Base-by-base conservation (phyloP, 2,888 invertebrate genomes). In the Erebia ligea region DNA sequence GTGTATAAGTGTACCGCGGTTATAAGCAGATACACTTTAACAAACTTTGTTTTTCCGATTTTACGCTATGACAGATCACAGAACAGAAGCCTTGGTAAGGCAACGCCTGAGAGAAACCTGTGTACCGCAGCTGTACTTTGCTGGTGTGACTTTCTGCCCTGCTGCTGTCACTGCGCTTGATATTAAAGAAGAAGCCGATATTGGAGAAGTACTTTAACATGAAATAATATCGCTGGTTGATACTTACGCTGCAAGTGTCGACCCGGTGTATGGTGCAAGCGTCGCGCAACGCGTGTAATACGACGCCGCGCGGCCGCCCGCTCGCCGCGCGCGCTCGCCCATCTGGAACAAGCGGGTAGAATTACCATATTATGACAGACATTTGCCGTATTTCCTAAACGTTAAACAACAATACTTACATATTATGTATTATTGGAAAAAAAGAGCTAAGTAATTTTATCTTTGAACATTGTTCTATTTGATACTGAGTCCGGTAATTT, bases 281-380 rank as follows among this genome's bases (percentile, higher is more conserved):
- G 84, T 81, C 84, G 82, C 81, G 84, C 83, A 82, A 84, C 85
- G 86, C 85, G 83, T 86, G 88, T 86, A 88, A 88, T 84, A 84
- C 84, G 86, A 89, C 86, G 88, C 89, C 86, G 83, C 82, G 82
- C 85, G 86, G 87, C 85, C 85, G 88, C 83, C 85, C 83, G 84
- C 82, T 84, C 86, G 85, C 85, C 86, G 86, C 84, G 86, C 86
- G 82, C 86, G 84, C 78, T 85, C 90, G 81, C 86, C 92, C 92
- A 93, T 93, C 92, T 92, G 87, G 78, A 92, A 92, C 87, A 88
- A 74, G 75, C 75, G 78, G 80, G 80, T 87, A 80, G 67, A 67
- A 82, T 91, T 90, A 90, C 86, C 79, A 11, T 59, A 40, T 78
- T 61, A 59, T 50, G 48, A 59, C 48, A 66, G 59, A 67, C 25